Evolutionary conservation across 2,888 invertebrate genomes (phyloP).

Genomic region (Drosophila longiperda): DNA sequence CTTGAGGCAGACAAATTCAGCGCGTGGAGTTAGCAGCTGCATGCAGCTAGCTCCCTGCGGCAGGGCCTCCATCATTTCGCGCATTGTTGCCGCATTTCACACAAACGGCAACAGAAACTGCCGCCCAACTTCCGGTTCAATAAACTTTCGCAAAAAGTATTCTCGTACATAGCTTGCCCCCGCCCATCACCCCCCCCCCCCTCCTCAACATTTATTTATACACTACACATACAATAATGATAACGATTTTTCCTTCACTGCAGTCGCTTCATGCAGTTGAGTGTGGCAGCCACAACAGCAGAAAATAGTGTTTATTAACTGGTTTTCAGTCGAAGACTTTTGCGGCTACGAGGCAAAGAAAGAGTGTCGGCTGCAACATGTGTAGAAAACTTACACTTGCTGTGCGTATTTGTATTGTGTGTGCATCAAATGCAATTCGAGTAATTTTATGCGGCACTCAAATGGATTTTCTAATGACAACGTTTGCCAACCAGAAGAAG

Average conservation of each 20-base stretch:
- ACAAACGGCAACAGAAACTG: constrained; percentile 36
- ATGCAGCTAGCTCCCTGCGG: constrained; percentile 7
- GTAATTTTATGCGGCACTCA: constrained; percentile 42
- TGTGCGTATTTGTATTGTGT: constrained; percentile 48
- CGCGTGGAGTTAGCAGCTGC: neutral
- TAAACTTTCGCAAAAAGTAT: constrained; percentile 75
- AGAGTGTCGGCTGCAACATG: neutral
- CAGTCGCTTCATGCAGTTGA: constrained; percentile 33
- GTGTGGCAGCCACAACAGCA: constrained; percentile 38
- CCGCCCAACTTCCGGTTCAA: constrained; percentile 75
- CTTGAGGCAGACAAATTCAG: constrained; percentile 46
- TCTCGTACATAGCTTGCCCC: constrained; percentile 63
- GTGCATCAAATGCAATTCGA: constrained; percentile 47
- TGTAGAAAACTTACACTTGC: constrained; percentile 44
- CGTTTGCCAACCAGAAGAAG: constrained; percentile 16
- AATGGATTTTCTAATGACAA: constrained; percentile 53
- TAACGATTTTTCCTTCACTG: constrained; percentile 74
- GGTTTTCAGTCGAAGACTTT: constrained; percentile 33
- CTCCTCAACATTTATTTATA: constrained; percentile 7
- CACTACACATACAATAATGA: constrained; percentile 68
- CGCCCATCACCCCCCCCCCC: neutral
- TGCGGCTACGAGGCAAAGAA: neutral
- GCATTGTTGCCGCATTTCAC: constrained; percentile 75
- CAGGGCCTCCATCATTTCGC: constrained; percentile 33
- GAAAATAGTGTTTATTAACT: constrained; percentile 73